Evolutionary conservation across 2,797 vertebrate species (phyloP).

Genomic region (Smutsia temminckii): DNA sequence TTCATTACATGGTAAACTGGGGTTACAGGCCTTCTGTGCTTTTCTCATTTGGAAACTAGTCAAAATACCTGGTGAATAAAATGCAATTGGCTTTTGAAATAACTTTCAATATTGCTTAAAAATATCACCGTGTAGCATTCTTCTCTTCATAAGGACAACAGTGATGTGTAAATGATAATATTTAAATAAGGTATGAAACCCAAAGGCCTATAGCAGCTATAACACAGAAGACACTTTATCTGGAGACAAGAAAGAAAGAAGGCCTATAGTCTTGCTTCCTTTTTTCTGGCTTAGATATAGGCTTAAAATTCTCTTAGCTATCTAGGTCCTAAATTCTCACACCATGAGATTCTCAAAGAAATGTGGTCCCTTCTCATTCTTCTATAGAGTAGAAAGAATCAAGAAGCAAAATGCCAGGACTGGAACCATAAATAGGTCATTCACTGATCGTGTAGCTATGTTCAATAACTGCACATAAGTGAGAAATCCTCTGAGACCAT

Average conservation of each 20-base stretch:
- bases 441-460: not conserved
- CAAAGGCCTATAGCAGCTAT: not conserved
- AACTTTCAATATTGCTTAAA: not conserved
- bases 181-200: constrained; percentile 31
- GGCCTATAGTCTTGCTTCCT: not conserved
- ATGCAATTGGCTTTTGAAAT: constrained; percentile 25
- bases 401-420: not conserved
- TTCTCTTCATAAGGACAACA: not conserved
- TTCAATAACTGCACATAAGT: not conserved
- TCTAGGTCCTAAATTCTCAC: not conserved
- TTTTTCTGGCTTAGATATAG: not conserved
- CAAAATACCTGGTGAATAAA: constrained; percentile 47
- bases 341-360: not conserved
- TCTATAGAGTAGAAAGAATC: not conserved
- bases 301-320: constrained; percentile 2
- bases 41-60: constrained; percentile 13
- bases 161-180: not conserved
- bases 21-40: constrained; percentile 1
- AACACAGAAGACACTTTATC: not conserved
- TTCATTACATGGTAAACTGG: constrained; percentile 6
- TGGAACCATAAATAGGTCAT: not conserved
- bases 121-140: not conserved
- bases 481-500: not conserved
- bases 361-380: not conserved
- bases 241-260: not conserved